These are phyloP conservation scores for Stenurella melanura DNA, from an alignment of 2,888 invertebrate species.

Conservation along the genomic window DNA sequence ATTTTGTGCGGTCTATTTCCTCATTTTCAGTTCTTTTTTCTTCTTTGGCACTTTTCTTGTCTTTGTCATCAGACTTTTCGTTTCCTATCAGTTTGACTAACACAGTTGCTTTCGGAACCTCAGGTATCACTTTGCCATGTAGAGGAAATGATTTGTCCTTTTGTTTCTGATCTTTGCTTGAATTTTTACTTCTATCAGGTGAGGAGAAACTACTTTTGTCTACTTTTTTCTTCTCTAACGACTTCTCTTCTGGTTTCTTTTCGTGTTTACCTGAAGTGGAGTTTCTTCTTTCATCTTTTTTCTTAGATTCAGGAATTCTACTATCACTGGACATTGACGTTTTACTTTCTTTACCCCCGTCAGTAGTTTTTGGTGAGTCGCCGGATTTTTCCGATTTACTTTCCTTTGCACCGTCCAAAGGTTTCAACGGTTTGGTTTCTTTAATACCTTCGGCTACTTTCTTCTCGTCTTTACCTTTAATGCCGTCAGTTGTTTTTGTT, in stretches of 20 bases:
- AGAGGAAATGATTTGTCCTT: slow-evolving; percentile 33
- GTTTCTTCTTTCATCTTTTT: slow-evolving; percentile 30
- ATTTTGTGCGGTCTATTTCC: neutral
- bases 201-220: slow-evolving; percentile 1
- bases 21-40: neutral
- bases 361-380: neutral
- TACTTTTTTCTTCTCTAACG: slow-evolving; percentile 31
- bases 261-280: slow-evolving; percentile 15
- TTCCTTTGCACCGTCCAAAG: neutral
- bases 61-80: slow-evolving; percentile 1
- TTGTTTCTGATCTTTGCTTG: slow-evolving; percentile 39
- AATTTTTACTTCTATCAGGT: slow-evolving; percentile 41
- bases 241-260: slow-evolving; percentile 23
- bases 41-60: neutral
- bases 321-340: neutral
- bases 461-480: slow-evolving; percentile 37
- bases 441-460: slow-evolving; percentile 11
- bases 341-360: slow-evolving; percentile 13
- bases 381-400: neutral
- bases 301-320: slow-evolving; percentile 17
- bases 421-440: slow-evolving; percentile 32
- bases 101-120: slow-evolving; percentile 4
- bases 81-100: slow-evolving; percentile 39
- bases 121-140: slow-evolving; percentile 23
- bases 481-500: too few species aligned